Percentiles rank a stretch among this genome's conserved stretches.
These are phyloP conservation scores for Anisognathus igniventris DNA, from an alignment of 2,797 vertebrate species.

Conservation along the genomic window DNA sequence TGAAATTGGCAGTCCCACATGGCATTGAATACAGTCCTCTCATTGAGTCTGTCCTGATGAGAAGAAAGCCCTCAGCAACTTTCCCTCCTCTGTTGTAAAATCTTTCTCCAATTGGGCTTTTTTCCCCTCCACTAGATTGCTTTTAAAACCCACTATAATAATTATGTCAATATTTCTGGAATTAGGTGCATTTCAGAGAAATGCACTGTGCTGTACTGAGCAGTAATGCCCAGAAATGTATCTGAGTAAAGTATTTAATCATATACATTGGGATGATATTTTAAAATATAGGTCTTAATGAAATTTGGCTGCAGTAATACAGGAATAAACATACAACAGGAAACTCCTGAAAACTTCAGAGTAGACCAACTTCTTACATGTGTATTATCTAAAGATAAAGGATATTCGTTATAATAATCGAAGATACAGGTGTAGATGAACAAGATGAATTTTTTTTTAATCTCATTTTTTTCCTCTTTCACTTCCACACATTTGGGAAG, in stretches of 20 bases:
- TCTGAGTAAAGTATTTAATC: background rate
- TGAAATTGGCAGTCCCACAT: background rate
- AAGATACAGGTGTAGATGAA: background rate
- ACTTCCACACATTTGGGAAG: background rate
- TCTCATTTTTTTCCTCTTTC: background rate
- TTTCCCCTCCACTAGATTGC: rapidly evolving
- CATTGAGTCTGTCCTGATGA: background rate
- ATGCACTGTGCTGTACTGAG: background rate
- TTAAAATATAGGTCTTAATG: background rate
- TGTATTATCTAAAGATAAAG: background rate
- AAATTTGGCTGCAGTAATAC: background rate
- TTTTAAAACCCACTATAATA: background rate
- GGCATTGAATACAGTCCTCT: background rate
- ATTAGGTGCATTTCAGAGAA: background rate
- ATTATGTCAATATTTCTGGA: background rate
- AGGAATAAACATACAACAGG: background rate
- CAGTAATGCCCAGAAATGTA: background rate
- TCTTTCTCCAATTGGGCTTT: background rate
- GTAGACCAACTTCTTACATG: background rate
- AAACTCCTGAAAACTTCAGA: background rate
- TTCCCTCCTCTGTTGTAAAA: background rate
- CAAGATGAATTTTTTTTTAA: background rate
- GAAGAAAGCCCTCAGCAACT: background rate
- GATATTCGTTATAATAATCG: background rate
- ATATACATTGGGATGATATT: background rate